These are phyloP conservation scores for Danionella cerebrum DNA, from an alignment of 2,113 vertebrate species.

Conservation along the genomic window DNA sequence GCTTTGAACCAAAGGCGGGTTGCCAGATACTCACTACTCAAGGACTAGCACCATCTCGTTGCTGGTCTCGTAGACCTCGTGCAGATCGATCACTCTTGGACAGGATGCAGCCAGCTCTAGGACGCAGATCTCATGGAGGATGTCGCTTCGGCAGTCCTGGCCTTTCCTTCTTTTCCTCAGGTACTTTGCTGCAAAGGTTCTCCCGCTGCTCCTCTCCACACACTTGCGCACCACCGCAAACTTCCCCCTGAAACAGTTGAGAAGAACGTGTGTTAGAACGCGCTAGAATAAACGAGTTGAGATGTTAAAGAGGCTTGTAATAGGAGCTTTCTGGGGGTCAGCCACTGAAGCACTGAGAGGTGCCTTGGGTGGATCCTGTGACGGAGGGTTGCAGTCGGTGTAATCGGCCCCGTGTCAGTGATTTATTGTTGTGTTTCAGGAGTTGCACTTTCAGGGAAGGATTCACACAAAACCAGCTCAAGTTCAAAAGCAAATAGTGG, in stretches of 20 bases:
- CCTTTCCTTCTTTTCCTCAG: conserved; percentile 71
- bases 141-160: conserved; percentile 63
- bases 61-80: conserved; percentile 64
- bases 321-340: no score
- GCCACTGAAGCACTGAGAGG: no score
- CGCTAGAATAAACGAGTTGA: neutral
- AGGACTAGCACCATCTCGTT: conserved; percentile 71
- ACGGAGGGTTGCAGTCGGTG: no score
- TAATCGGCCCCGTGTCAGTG: no score
- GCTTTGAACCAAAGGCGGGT: no score
- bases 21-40: conserved; percentile 62
- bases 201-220: conserved; percentile 58
- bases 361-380: no score
- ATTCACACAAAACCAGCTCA: no score
- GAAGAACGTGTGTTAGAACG: neutral
- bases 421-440: no score
- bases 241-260: conserved; percentile 54
- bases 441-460: no score
- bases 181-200: conserved; percentile 67
- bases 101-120: conserved; percentile 59
- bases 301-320: no score
- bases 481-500: no score
- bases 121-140: conserved; percentile 66
- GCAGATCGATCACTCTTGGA: conserved; percentile 58
- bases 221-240: conserved; percentile 71